These are phyloP conservation scores for Netelia virgata DNA, from an alignment of 2,888 invertebrate genomes.

Conservation along the genomic window DNA sequence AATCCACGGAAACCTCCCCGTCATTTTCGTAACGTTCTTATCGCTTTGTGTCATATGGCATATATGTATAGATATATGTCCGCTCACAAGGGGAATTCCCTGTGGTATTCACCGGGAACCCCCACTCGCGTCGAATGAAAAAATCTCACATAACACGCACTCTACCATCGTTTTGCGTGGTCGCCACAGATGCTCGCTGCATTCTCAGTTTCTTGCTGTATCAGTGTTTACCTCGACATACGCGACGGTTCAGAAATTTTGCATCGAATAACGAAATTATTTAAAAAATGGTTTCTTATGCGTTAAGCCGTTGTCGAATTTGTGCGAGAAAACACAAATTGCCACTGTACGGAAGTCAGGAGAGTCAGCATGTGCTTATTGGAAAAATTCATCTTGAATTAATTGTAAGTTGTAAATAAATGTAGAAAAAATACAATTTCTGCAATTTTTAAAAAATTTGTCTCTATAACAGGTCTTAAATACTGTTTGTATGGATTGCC, in stretches of 20 bases:
- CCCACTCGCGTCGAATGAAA: slow-evolving; percentile 40
- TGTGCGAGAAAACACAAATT: slow-evolving; percentile 65
- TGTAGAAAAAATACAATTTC: not conserved
- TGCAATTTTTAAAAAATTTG: not conserved
- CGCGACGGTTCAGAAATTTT: not conserved
- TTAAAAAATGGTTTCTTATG: slow-evolving; percentile 65
- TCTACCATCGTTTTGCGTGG: not conserved
- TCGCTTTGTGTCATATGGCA: slow-evolving; percentile 29
- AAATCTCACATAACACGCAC: not conserved
- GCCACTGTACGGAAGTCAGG: slow-evolving; percentile 63
- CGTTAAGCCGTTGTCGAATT: slow-evolving; percentile 66
- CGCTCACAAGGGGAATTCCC: slow-evolving; percentile 59
- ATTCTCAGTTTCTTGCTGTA: not conserved
- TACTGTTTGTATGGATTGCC: slow-evolving; percentile 67
- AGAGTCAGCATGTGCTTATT: slow-evolving; percentile 60
- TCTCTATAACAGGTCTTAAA: slow-evolving; percentile 64
- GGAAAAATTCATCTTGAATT: slow-evolving; percentile 64
- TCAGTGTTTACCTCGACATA: not conserved
- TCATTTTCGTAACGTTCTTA: not conserved
- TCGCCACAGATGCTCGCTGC: not conserved
- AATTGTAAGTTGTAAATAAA: slow-evolving; percentile 55
- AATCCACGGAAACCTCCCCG: not conserved
- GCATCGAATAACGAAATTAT: not conserved
- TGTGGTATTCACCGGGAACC: slow-evolving; percentile 65
- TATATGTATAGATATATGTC: not conserved